Evolutionary conservation across 2,888 invertebrate species (phyloP), one percentile per base, ranked within the genome.

Genomic region (Opisthograptis luteolata): DNA sequence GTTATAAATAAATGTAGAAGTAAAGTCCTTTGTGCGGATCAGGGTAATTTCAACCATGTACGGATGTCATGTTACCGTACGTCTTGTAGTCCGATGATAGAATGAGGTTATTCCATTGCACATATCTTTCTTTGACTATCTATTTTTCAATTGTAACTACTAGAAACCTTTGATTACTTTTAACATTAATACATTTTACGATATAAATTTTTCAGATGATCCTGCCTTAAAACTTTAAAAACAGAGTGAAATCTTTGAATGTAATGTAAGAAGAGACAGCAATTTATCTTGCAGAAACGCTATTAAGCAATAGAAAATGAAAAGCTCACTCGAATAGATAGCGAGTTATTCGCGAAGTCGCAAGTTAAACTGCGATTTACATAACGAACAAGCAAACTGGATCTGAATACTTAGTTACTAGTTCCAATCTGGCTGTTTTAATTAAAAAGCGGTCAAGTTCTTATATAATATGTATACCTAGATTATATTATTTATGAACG

Each of bases 361-460:
- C 22, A 50, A 57, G 57, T 48, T 50, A 39, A 54, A 51, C 54
- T 58, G 36, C 19, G 40, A 51, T 54, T 54, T 56, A 47, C 47
- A 42, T 45, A 50, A 36, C n/a, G 44, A 51, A 35, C 32, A 36
- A 36, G 40, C 36, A 31, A 47, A 47, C 43, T 35, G 31, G 49
- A 47, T 44, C 47, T 47, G 55, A 55, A 55, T 55, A 53, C 44
- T 44, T 57, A 52, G 53, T 50, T 47, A 46, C 30, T 30, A 50
- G 40, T 24, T 42, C 40, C 14, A 35, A 14, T 20, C 22, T 27
- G 2, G 28, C 10, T 17, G 22, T 28, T 39, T 44, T 24, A 43
- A 39, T 32, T 3, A 25, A 24, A 25, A 25, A 2, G 9, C 4
- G 3, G 6, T 27, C 24, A 28, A 19, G 17, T 27, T 8, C 3